phyloP scores from a whole-genome alignment of 2,113 vertebrate genomes.

The Cercopithecus mona region DNA sequence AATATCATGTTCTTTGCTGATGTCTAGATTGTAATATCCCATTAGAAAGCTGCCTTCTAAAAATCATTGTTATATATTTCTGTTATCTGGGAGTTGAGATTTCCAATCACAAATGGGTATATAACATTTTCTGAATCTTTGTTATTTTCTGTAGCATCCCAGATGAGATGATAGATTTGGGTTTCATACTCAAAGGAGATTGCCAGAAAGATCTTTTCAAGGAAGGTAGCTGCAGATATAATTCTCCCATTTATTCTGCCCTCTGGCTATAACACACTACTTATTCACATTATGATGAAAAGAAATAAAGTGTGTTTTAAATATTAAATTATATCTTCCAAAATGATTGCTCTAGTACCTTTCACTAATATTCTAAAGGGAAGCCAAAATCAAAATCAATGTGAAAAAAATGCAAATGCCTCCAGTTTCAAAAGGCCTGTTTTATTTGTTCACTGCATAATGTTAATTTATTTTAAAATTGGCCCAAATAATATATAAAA shows the following conservation, averaged over 20 bases:
- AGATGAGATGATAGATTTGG: neutral
- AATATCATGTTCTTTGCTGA: constrained; percentile 43
- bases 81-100: neutral
- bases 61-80: neutral
- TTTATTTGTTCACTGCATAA: neutral
- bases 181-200: neutral
- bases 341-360: neutral
- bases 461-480: neutral
- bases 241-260: neutral
- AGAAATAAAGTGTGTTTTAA: neutral
- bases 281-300: neutral
- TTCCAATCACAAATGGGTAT: neutral
- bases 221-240: neutral
- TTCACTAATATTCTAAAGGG: neutral
- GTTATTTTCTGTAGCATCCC: neutral
- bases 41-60: neutral
- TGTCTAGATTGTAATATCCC: constrained; percentile 41
- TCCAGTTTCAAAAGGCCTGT: neutral
- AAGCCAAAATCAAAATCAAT: constrained; percentile 16
- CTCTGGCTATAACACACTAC: neutral
- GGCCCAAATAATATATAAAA: neutral
- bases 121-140: neutral
- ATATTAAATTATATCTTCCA: neutral
- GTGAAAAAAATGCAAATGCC: neutral
- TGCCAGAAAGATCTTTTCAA: neutral